Evolutionary conservation across 2,888 invertebrate species (phyloP).

Genomic region (Cephalotes varians): DNA sequence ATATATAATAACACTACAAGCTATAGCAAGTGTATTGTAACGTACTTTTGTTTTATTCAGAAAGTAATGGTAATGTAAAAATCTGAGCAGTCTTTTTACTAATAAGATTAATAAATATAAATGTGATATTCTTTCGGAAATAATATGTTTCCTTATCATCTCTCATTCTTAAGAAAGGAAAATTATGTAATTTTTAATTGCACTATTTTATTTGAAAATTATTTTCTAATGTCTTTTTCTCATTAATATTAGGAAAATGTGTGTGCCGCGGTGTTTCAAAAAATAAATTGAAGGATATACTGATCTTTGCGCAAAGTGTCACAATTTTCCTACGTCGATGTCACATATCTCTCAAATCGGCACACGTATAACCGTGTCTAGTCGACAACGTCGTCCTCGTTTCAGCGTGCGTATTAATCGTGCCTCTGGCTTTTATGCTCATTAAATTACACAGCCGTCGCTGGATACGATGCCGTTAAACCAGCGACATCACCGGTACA

Average conservation of each 20-base stretch:
- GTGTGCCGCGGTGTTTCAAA: not conserved
- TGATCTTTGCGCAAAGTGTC: not conserved
- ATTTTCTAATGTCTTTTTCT: not conserved
- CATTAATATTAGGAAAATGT: not conserved
- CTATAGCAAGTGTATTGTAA: not conserved
- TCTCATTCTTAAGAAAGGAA: not conserved
- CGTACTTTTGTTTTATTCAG: not conserved
- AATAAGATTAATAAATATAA: conserved; percentile 14
- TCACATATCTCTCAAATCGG: conserved; percentile 21
- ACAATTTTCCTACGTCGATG: conserved; percentile 1
- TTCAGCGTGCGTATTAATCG: conserved; percentile 70
- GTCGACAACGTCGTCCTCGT: conserved; percentile 41
- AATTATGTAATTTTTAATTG: not conserved
- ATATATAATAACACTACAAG: not conserved
- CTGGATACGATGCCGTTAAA: conserved; percentile 71
- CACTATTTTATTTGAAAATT: not conserved
- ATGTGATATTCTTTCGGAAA: not conserved
- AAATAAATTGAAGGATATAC: not conserved
- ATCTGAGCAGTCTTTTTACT: not conserved
- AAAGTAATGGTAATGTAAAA: not conserved
- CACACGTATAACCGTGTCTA: conserved; percentile 22
- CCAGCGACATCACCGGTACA: conserved; percentile 71
- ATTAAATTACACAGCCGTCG: conserved; percentile 76
- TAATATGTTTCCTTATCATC: not conserved
- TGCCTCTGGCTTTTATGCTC: conserved; percentile 75